Percentiles rank a stretch among this genome's conserved stretches.
These are phyloP conservation scores for Athene cunicularia DNA, from an alignment of 2,113 vertebrate genomes.

Conservation along the genomic window DNA sequence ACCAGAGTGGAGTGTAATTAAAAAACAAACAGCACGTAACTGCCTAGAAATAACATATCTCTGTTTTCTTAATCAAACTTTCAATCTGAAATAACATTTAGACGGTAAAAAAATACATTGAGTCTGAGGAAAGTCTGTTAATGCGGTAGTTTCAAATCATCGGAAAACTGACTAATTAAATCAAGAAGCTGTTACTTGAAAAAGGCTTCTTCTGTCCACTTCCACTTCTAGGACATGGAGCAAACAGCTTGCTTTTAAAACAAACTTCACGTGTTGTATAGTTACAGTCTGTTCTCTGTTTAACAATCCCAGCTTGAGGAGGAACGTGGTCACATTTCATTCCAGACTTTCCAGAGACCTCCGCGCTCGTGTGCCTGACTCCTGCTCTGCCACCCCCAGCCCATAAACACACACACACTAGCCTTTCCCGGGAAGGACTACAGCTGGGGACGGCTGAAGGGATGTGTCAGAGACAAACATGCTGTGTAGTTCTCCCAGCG, in stretches of 20 bases:
- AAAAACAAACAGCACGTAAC: constrained; percentile 47
- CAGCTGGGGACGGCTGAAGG: neutral
- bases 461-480: neutral
- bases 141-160: constrained; percentile 21
- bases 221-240: neutral
- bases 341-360: constrained; percentile 23
- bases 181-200: constrained; percentile 38
- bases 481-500: neutral
- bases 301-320: constrained; percentile 11
- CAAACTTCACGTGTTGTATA: neutral
- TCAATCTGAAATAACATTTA: constrained; percentile 61
- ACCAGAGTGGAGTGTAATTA: constrained; percentile 33
- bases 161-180: constrained; percentile 20
- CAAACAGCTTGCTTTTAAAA: constrained; percentile 40
- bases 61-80: constrained; percentile 68
- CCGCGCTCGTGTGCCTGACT: accelerated
- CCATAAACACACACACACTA: neutral
- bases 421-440: neutral
- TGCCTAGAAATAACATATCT: constrained; percentile 54
- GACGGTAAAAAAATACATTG: neutral
- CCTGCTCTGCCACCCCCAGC: neutral
- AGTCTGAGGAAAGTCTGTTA: constrained; percentile 12
- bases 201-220: constrained; percentile 24
- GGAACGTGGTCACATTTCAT: neutral
- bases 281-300: constrained; percentile 41